Evolutionary conservation across 1,140 invertebrate species (phyloP), one percentile per base, ranked within the genome.

Genomic region (Sinonovacula constricta): DNA sequence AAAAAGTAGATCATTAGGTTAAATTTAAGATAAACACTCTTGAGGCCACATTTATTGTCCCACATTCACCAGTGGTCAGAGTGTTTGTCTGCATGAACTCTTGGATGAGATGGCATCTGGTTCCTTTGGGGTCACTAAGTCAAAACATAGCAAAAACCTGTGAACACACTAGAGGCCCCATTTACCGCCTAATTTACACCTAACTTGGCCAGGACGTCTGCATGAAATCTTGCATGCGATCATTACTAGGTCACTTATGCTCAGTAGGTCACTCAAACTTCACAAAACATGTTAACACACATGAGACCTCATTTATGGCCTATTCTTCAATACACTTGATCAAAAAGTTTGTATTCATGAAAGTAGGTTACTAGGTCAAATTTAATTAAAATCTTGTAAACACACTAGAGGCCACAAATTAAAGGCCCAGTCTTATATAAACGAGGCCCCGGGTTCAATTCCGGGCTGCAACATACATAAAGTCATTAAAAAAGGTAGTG

Each of bases 11-110:
- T 45, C 39, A 45, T 45, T 7, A 45, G 39, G 39, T 45, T 18
- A 45, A 45, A 45, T 45, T 18, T 45, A 10, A 45, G 39, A 18
- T 10, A 45, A 45, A 45, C 39, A 45, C 39, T 45, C 39, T 45
- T 10, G 39, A 45, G 39, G 39, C 39, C 39, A 45, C 39, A 45
- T 45, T 45, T 45, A 10, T 45, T 7, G 39, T 18, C 39, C 39
- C 7, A 45, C 18, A 7, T 45, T 45, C 39, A 45, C 18, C 7
- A 45, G 18, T 60, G 26, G 57, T 60, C 57, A 60, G 30, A 28
- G 30, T 60, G 4, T 60, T 60, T 60, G 30, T 60, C 30, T 28
- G 4, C 22, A 60, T 60, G 18, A 60, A 26, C 18, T 60, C 57
- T 28, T 4, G 57, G 7, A 26, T 3, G 30, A 60, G 57, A 26